phyloP scores from a whole-genome alignment of 2,888 invertebrate genomes.

The Ormyrus labotus region DNA sequence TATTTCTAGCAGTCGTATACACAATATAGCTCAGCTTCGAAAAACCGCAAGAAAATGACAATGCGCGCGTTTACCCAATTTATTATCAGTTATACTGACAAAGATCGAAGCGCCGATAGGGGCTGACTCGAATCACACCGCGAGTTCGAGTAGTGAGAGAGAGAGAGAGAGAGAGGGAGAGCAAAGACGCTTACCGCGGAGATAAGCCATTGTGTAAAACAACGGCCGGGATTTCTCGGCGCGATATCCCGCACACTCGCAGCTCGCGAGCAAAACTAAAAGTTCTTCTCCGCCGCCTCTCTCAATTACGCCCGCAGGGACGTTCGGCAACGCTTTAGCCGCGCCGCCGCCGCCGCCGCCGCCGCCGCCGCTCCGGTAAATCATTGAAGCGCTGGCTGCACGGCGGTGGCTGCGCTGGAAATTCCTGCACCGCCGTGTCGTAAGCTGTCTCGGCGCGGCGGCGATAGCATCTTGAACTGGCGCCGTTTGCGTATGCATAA shows the following conservation, averaged over 20 bases:
- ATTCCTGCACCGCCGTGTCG: conserved; percentile 51
- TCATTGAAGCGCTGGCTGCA: conserved; percentile 25
- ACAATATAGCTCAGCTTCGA: too few species aligned
- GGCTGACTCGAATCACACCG: too few species aligned
- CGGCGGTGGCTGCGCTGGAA: conserved; percentile 17
- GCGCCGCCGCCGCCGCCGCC: neutral
- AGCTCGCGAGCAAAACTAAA: neutral
- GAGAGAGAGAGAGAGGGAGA: too few species aligned
- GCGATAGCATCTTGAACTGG: conserved; percentile 50
- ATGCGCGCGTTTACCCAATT: too few species aligned
- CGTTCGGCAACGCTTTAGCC: conserved; percentile 36
- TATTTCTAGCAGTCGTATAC: too few species aligned
- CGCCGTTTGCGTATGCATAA: conserved; percentile 15
- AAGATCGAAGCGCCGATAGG: too few species aligned
- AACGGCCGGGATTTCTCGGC: conserved; percentile 37
- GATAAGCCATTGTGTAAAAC: conserved; percentile 43
- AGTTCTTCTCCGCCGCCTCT: conserved; percentile 24
- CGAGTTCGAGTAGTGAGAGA: too few species aligned
- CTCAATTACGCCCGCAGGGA: conserved; percentile 46
- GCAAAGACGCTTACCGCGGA: neutral
- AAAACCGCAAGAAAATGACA: too few species aligned
- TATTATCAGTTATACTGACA: too few species aligned
- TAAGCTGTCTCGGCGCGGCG: conserved; percentile 44
- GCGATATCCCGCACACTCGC: neutral
- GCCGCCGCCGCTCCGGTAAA: conserved; percentile 25